phyloP scores from a whole-genome alignment of 2,113 vertebrate genomes.

The Labeo catla region DNA sequence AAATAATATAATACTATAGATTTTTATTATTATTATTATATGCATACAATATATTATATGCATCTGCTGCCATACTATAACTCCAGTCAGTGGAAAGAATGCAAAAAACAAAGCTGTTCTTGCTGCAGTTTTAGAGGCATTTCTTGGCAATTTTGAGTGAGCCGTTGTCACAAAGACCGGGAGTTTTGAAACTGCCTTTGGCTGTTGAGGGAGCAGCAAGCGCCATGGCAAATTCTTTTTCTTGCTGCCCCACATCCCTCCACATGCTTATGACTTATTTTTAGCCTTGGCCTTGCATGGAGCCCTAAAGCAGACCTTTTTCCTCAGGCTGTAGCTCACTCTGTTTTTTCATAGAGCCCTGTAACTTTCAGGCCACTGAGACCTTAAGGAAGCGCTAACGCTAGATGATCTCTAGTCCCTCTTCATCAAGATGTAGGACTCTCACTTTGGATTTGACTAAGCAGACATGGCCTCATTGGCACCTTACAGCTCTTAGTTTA shows the following conservation, averaged over 20 bases:
- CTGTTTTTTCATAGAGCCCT: conserved; percentile 54
- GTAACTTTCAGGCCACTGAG: conserved; percentile 29
- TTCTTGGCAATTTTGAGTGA: conserved; percentile 53
- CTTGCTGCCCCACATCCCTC: conserved; percentile 68
- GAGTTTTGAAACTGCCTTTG: conserved; percentile 53
- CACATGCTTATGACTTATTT: conserved; percentile 44
- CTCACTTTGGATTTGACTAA: conserved; percentile 15
- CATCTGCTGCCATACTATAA: not conserved
- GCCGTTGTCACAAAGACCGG: not conserved
- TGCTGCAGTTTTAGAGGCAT: not conserved
- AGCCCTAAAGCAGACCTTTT: conserved; percentile 64
- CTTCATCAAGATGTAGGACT: conserved; percentile 64
- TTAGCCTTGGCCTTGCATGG: conserved; percentile 60
- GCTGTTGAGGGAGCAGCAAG: conserved; percentile 58
- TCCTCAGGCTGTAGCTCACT: conserved; percentile 71
- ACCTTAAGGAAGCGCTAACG: conserved; percentile 61
- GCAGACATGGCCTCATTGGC: not conserved
- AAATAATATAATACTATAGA: not conserved
- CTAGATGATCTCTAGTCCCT: conserved; percentile 60
- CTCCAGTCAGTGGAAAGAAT: not conserved
- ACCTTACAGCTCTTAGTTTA: conserved; percentile 63
- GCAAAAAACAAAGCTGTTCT: not conserved
- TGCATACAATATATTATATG: not conserved
- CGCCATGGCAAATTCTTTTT: conserved; percentile 62
- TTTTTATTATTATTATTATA: not conserved